These are phyloP conservation scores for Nannoperca obscura DNA, from an alignment of 2,797 vertebrate species.

Conservation along the genomic window DNA sequence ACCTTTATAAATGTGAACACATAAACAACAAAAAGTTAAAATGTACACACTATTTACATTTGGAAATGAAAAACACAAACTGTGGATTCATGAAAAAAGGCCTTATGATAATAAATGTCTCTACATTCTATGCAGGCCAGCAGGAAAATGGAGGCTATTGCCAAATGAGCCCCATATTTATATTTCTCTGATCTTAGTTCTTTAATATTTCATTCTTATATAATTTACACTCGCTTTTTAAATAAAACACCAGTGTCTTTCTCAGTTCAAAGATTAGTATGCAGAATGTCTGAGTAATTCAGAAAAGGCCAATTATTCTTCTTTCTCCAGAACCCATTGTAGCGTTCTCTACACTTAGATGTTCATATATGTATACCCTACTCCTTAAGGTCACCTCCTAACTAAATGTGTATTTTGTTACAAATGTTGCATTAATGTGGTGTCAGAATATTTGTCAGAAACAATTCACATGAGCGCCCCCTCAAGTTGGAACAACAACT, in stretches of 20 bases:
- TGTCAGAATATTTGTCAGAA: too few relatives aligned
- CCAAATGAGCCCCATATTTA: background rate
- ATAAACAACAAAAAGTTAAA: slow-evolving; percentile 14
- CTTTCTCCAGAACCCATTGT: background rate
- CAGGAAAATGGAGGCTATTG: background rate
- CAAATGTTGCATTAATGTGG: too few relatives aligned
- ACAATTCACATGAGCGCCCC: too few relatives aligned
- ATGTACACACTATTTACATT: background rate
- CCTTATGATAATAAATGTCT: background rate
- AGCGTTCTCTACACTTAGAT: background rate
- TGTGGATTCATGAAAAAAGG: too few relatives aligned
- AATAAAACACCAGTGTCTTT: background rate
- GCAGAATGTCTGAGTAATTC: background rate
- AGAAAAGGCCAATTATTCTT: background rate
- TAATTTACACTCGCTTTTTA: background rate
- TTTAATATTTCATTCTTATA: background rate
- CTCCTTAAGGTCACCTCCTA: background rate
- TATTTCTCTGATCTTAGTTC: background rate
- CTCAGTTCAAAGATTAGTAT: background rate
- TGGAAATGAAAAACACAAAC: too few relatives aligned
- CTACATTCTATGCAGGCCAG: background rate
- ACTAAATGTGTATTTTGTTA: background rate
- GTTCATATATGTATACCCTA: background rate
- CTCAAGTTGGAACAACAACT: too few relatives aligned
- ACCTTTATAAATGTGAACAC: slow-evolving; percentile 12